Conservation (phyloP, 2,888 invertebrate genomes). For the Euplexia lucipara region DNA sequence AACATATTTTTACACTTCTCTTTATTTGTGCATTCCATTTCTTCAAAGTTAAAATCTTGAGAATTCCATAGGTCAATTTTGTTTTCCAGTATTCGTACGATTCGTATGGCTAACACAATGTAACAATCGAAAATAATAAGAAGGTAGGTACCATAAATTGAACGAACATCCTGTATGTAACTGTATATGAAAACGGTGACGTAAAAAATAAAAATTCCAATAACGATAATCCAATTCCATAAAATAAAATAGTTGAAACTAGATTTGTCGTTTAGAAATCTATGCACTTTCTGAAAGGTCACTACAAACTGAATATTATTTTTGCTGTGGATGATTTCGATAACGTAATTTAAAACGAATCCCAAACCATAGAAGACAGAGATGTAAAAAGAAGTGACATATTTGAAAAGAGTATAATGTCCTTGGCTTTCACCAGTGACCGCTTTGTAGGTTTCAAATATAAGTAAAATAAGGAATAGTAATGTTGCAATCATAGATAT, state of each 20-base stretch:
- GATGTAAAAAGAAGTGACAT: not conserved
- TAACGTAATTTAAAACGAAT: constrained; percentile 4
- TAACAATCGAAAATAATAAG: constrained; percentile 8
- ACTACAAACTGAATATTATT: constrained; percentile 7
- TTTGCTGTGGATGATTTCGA: constrained; percentile 3
- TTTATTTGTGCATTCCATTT: not conserved
- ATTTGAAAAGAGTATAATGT: not conserved
- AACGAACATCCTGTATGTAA: not conserved
- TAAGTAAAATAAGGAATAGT: not conserved
- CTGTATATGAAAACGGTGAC: not conserved
- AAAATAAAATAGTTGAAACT: not conserved
- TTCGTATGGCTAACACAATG: not conserved
- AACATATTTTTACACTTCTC: constrained; percentile 8
- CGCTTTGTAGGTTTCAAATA: not conserved
- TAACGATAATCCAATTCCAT: constrained; percentile 30
- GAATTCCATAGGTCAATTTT: constrained; percentile 14
- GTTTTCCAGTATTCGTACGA: not conserved
- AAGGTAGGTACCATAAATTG: not conserved
- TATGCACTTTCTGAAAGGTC: constrained; percentile 32
- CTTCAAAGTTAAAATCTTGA: not conserved
- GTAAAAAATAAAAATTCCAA: not conserved
- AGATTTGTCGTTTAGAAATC: constrained; percentile 18
- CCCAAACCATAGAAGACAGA: constrained; percentile 6
- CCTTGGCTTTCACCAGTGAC: not conserved
- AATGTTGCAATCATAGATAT: not conserved